Conservation (phyloP, 2,888 invertebrate species). For the Meandrusa payeni region DNA sequence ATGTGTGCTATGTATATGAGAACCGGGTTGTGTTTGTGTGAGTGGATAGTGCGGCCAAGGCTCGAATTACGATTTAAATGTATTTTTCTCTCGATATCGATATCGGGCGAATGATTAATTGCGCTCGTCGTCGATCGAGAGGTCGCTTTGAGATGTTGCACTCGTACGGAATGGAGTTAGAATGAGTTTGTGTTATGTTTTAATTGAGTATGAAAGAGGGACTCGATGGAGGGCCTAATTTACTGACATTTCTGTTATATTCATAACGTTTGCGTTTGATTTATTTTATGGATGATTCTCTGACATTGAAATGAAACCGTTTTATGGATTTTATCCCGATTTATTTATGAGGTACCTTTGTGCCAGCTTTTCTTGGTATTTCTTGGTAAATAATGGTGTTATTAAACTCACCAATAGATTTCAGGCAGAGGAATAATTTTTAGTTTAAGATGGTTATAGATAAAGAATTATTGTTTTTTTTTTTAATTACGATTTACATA, state of each 20-base stretch:
- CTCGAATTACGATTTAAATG: conserved; percentile 42
- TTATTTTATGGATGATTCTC: conserved; percentile 12
- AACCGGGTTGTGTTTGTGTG: conserved; percentile 12
- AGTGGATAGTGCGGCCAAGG: conserved; percentile 35
- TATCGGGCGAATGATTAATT: conserved; percentile 36
- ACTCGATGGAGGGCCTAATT: conserved; percentile 15
- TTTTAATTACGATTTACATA: too few species aligned
- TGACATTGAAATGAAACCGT: too few species aligned
- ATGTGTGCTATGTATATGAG: not conserved
- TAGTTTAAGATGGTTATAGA: too few species aligned
- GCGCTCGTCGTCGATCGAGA: conserved; percentile 20
- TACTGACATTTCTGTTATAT: not conserved
- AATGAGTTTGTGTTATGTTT: conserved; percentile 23
- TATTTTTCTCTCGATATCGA: conserved; percentile 43
- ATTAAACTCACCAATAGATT: too few species aligned
- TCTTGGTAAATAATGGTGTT: too few species aligned
- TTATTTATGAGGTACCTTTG: too few species aligned
- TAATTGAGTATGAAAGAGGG: conserved; percentile 21
- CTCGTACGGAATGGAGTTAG: conserved; percentile 20
- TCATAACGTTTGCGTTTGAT: conserved; percentile 2
- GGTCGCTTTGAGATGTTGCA: conserved; percentile 24
- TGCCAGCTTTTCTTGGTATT: too few species aligned
- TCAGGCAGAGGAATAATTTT: too few species aligned
- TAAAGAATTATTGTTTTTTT: too few species aligned
- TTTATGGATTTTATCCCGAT: too few species aligned